These are phyloP conservation scores for Sepioteuthis lessoniana DNA, from an alignment of 2,888 invertebrate species.

Conservation along the genomic window DNA sequence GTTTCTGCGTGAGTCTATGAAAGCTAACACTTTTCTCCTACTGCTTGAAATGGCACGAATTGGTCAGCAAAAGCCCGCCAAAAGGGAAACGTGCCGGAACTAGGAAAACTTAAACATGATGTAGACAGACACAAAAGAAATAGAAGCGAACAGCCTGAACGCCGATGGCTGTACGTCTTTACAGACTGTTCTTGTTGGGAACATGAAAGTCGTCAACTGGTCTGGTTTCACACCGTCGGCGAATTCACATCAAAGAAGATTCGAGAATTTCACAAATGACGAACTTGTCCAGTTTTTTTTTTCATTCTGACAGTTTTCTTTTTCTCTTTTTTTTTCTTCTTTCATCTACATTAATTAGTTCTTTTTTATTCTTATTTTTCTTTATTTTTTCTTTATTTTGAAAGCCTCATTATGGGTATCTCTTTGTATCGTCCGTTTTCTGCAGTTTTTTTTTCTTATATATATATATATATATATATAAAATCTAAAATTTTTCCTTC, in stretches of 20 bases:
- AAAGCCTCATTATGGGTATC: background rate
- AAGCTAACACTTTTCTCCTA: background rate
- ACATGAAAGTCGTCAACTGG: constrained; percentile 12
- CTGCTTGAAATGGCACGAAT: background rate
- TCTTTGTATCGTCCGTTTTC: background rate
- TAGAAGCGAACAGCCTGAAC: background rate
- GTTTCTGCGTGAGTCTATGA: too few species aligned
- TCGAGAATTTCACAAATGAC: background rate
- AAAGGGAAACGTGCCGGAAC: background rate
- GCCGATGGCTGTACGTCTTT: background rate
- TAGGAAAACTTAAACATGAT: background rate
- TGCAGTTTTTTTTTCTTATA: too few species aligned
- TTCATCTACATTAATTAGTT: background rate
- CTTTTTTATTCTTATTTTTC: background rate
- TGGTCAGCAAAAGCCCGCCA: background rate
- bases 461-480: too few species aligned
- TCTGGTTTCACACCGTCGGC: background rate
- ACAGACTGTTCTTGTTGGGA: background rate
- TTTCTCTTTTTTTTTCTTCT: background rate
- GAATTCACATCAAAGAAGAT: background rate
- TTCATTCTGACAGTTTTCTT: background rate
- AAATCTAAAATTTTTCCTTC: too few species aligned
- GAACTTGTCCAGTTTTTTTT: background rate
- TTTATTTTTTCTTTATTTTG: background rate
- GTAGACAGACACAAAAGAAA: constrained; percentile 17